phyloP scores from a whole-genome alignment of 64 coral and sea anemone genomes.

The Astreopora myriophthalma region DNA sequence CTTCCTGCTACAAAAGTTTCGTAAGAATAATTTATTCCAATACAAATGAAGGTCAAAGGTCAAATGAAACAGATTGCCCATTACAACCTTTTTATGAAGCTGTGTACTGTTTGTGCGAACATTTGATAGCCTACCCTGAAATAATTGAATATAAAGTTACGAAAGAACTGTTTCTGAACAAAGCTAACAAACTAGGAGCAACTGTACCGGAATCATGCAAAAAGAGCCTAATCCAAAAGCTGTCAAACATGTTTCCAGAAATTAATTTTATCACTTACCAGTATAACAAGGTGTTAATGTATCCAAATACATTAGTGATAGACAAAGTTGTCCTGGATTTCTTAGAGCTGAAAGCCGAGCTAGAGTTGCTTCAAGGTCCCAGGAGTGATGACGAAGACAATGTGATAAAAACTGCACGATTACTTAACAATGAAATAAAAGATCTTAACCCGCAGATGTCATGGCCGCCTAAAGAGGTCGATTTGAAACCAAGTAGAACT shows the following conservation, averaged over 20 bases:
- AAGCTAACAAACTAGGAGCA: slow-evolving; percentile 43
- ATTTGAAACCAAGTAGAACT: slow-evolving; percentile 32
- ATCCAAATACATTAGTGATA: slow-evolving; percentile 22
- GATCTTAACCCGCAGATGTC: slow-evolving; percentile 56
- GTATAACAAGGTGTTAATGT: slow-evolving; percentile 32
- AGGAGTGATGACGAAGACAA: slow-evolving; percentile 15
- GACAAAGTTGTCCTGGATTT: slow-evolving; percentile 9
- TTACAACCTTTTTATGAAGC: slow-evolving; percentile 44
- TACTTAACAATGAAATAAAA: slow-evolving; percentile 46
- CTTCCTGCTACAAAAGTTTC: slow-evolving; percentile 62
- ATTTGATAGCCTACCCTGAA: slow-evolving; percentile 53
- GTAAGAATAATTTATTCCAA: slow-evolving; percentile 46
- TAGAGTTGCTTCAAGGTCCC: background rate
- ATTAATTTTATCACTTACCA: slow-evolving; percentile 59
- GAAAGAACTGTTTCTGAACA: slow-evolving; percentile 43
- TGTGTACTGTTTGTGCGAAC: slow-evolving; percentile 58
- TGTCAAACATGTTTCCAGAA: slow-evolving; percentile 66
- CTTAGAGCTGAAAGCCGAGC: slow-evolving; percentile 33
- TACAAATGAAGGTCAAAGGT: slow-evolving; percentile 1
- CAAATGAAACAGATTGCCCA: slow-evolving; percentile 4
- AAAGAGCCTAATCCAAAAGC: slow-evolving; percentile 50
- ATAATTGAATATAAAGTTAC: slow-evolving; percentile 67
- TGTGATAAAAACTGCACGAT: slow-evolving; percentile 46
- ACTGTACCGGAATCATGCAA: slow-evolving; percentile 44
- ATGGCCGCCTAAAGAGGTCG: slow-evolving; percentile 65